These are phyloP conservation scores for Dromococcyx pavoninus DNA, from an alignment of 2,797 vertebrate species.

Conservation along the genomic window DNA sequence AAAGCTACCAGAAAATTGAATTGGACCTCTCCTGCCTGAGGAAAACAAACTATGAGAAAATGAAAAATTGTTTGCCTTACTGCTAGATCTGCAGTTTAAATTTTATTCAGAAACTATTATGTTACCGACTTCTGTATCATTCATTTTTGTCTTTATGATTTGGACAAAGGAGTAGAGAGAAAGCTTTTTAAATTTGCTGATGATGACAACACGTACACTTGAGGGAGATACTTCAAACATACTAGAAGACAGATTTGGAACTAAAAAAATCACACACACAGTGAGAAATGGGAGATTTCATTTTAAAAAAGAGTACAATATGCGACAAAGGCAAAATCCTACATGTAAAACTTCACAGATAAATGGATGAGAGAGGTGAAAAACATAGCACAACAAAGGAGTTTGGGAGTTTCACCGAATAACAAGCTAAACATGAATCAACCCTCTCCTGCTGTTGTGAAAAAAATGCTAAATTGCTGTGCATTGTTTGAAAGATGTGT, in stretches of 20 bases:
- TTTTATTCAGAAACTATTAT: background rate
- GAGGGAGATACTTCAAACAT: background rate
- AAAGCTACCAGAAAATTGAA: background rate
- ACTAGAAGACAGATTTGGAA: background rate
- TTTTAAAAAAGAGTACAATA: background rate
- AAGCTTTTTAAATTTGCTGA: background rate
- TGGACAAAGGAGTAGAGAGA: background rate
- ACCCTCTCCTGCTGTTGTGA: background rate
- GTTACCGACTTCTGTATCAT: background rate
- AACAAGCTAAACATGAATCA: background rate
- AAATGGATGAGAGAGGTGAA: background rate
- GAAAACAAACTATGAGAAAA: background rate
- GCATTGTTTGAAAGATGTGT: background rate
- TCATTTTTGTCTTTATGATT: background rate
- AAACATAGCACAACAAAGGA: background rate
- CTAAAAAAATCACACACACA: background rate
- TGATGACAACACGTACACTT: background rate
- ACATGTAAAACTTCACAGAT: background rate
- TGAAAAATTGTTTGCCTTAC: background rate
- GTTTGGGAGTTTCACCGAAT: background rate
- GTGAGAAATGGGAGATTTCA: background rate
- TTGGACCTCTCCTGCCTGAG: background rate
- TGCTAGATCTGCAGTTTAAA: background rate
- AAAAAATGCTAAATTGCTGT: background rate
- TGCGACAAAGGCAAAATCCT: background rate